Percentiles rank a stretch among this genome's conserved stretches.
Evolutionary conservation across 2,888 invertebrate species (phyloP).

Genomic region (Spilarctia lutea): DNA sequence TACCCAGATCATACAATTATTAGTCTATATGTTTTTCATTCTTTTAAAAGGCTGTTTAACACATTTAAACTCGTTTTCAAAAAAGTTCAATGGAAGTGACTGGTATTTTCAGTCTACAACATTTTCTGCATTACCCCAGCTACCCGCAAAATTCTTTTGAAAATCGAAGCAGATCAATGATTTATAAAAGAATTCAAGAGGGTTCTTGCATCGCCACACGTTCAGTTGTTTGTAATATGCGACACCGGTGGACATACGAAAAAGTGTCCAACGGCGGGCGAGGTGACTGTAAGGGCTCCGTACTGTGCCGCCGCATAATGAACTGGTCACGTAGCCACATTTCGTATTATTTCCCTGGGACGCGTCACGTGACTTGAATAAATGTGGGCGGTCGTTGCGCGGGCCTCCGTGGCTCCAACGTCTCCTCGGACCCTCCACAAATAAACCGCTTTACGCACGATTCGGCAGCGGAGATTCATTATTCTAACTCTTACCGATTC

Average conservation of each 20-base stretch:
- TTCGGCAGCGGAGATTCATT: conserved; percentile 84
- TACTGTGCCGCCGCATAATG: conserved; percentile 82
- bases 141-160: conserved; percentile 14
- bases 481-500: conserved; percentile 81
- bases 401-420: conserved; percentile 67
- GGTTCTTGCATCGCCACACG: conserved; percentile 63
- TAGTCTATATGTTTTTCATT: not conserved
- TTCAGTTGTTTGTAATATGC: conserved; percentile 70
- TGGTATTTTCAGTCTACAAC: conserved; percentile 4
- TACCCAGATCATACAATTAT: not conserved
- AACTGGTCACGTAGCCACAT: conserved; percentile 86
- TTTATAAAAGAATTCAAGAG: conserved; percentile 63
- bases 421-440: conserved; percentile 82
- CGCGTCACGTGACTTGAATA: conserved; percentile 85
- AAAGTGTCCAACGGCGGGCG: conserved; percentile 53
- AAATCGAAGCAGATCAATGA: conserved; percentile 39
- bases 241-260: conserved; percentile 55
- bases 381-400: conserved; percentile 70
- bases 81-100: conserved; percentile 1
- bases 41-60: not conserved
- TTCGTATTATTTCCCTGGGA: conserved; percentile 87
- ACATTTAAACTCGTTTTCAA: not conserved
- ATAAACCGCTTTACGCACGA: conserved; percentile 86
- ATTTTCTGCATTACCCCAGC: conserved; percentile 14
- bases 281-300: conserved; percentile 70